A percentile compares a stretch with the other conserved stretches of the same genome.
Evolutionary conservation across 1,140 invertebrate species (phyloP).

Genomic region (Papilio dardanus): DNA sequence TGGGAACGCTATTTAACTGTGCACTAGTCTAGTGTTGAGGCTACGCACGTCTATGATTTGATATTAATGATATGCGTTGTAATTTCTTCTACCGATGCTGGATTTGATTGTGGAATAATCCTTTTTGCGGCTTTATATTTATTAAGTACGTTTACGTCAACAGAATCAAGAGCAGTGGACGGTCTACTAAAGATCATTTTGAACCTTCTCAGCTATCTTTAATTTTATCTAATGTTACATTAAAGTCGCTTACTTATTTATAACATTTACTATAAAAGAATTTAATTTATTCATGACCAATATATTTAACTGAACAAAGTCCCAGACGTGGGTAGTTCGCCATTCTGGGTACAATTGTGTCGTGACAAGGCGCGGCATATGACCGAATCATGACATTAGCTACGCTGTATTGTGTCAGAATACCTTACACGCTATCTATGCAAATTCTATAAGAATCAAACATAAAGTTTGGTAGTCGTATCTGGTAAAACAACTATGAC

Average conservation of each 20-base stretch:
- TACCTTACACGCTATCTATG: not conserved
- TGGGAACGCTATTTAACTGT: slow-evolving; percentile 18
- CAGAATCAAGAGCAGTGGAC: too few relatives aligned
- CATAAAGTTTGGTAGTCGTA: not conserved
- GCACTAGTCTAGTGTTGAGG: slow-evolving; percentile 25
- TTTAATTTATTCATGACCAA: not conserved
- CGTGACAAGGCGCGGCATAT: slow-evolving; percentile 18
- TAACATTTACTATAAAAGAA: not conserved
- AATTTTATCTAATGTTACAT: not conserved
- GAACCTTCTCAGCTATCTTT: not conserved
- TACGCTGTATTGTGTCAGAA: not conserved
- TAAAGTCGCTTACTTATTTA: not conserved
- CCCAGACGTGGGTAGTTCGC: not conserved
- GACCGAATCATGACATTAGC: slow-evolving; percentile 3
- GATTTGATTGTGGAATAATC: not conserved
- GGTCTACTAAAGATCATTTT: too few relatives aligned
- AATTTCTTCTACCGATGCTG: not conserved
- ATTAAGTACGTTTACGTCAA: not conserved
- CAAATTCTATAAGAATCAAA: not conserved
- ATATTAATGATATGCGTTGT: slow-evolving; percentile 9
- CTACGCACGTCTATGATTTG: not conserved
- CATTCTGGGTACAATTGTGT: not conserved
- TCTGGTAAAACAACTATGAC: not conserved
- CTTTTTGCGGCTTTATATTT: not conserved
- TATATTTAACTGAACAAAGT: not conserved